Conservation (phyloP, 2,113 vertebrate species). For the Eleginops maclovinus region DNA sequence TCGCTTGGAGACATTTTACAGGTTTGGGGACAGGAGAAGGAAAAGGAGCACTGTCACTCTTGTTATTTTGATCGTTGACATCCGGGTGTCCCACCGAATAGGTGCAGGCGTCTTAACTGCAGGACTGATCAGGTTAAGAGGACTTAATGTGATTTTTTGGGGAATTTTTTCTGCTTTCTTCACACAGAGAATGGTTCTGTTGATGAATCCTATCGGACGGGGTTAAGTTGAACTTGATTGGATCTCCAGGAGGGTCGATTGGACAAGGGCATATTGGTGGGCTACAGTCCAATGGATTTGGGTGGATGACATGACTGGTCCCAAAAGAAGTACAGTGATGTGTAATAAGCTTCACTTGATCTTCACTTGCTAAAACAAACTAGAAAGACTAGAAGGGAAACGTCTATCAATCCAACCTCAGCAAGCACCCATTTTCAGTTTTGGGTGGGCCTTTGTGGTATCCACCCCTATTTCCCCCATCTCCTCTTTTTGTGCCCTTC, state of each 20-base stretch:
- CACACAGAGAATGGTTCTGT: constrained; percentile 5
- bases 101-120: constrained; percentile 1
- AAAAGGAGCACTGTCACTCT: constrained; percentile 29
- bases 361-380: constrained; percentile 12
- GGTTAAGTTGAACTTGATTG: constrained; percentile 58
- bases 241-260: constrained; percentile 18
- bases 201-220: constrained; percentile 12
- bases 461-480: constrained; percentile 38
- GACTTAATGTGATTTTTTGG: constrained; percentile 32
- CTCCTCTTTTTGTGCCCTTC: constrained; percentile 13
- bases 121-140: constrained; percentile 19
- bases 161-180: background rate
- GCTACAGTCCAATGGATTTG: background rate
- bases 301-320: constrained; percentile 52
- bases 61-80: constrained; percentile 47
- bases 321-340: constrained; percentile 37
- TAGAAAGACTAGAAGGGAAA: constrained; percentile 43
- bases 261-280: background rate
- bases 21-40: constrained; percentile 38
- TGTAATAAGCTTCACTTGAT: constrained; percentile 56
- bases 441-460: constrained; percentile 45
- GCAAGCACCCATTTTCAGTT: background rate
- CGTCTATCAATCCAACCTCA: constrained; percentile 17
- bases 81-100: constrained; percentile 12
- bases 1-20: constrained; percentile 51